Evolutionary conservation across 2,797 vertebrate genomes (phyloP), one percentile per base, ranked within the genome.

Genomic region (Lophotriccus pileatus): DNA sequence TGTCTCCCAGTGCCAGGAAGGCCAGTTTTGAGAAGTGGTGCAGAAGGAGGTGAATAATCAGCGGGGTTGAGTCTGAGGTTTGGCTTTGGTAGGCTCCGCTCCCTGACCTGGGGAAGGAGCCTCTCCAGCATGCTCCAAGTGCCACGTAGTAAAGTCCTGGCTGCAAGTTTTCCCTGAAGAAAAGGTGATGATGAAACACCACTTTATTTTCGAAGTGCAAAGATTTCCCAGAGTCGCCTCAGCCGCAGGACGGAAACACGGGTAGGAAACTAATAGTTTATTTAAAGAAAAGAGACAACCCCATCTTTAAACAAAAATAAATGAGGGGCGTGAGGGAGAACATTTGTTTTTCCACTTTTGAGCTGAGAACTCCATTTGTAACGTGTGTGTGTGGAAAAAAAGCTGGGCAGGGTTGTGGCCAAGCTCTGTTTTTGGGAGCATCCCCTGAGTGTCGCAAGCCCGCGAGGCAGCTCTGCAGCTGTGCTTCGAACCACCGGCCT

Each of bases 381-480:
- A 62, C 6, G 32, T 43, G 50, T 21, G 28, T 12, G 68, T 74
- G 60, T 37, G 49, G 52, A 9, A 49, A 68, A 59, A 73, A 72
- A 52, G 41, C 32, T 0, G 1, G 15, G 36, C 43, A 30, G 1
- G 12, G 3, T 50, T 58, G 76, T 93, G 90, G 59, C 41, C 59
- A 4, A 23, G 44, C 50, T 90, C 55, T n/a, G 25, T 60, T n/a
- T 60, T 34, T 67, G 30, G 72, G 90, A 95, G 92, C 93, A 87
- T 91, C 91, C 62, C 52, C 66, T 2, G n/a, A 14, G 59, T 90
- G 88, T 59, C 50, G 19, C 79, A 85, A 90, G 85, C 47, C 41
- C 82, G 5, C 12, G 16, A 15, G 34, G 56, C 94, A 89, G 86
- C 93, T 76, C 84, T 59, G 90, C 94, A 87, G 93, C 90, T 93